Base-by-base conservation (phyloP, 2,113 vertebrate species). In the Nanorana parkeri region DNA sequence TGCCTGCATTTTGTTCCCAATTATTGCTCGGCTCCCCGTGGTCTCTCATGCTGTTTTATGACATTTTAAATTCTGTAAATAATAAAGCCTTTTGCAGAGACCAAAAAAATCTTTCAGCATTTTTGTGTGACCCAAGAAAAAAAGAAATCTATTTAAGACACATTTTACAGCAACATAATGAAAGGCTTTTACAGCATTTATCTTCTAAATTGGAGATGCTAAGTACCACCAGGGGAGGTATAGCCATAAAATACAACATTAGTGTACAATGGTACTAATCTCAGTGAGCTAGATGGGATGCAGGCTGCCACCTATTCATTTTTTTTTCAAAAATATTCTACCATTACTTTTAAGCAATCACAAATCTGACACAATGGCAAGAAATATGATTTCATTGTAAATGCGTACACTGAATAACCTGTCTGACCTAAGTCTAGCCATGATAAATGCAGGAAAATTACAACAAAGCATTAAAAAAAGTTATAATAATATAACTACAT, bases 21-120 rank as follows among this genome's bases (percentile, higher is more conserved):
- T 92, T 88, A 92, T 81, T 89, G 85, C 86, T 83, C 72, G 78
- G 68, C 81, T 87, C 90, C 89, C 87, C 87, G 83, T 88, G 90
- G 92, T 90, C 88, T 88, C 87, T 86, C 89, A 90, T 93, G 88
- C 93, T 95, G 91, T 86, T 94, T 93, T 93, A 89, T 92, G 89
- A 91, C 90, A 94, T 94, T 93, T 93, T 92, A 93, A 91, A 92
- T 87, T 92, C 91, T 69, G 76, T 93, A 90, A 95, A 95, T 93
- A 95, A 94, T 91, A 85, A 84, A 92, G 75, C 87, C 85, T 73
- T 90, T 90, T 81, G 80, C 79, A 91, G 41, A 89, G 87, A 78
- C 81, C 84, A 47, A 81, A 71, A 82, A 84, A 85, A 85, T 85
- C 78, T 87, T 87, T 68, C 82, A 86, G 41, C 86, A 88, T 74